Percentiles rank a stretch among this genome's conserved stretches.
Evolutionary conservation across 2,113 vertebrate species (phyloP).

Genomic region (Choloepus hoffmanni): DNA sequence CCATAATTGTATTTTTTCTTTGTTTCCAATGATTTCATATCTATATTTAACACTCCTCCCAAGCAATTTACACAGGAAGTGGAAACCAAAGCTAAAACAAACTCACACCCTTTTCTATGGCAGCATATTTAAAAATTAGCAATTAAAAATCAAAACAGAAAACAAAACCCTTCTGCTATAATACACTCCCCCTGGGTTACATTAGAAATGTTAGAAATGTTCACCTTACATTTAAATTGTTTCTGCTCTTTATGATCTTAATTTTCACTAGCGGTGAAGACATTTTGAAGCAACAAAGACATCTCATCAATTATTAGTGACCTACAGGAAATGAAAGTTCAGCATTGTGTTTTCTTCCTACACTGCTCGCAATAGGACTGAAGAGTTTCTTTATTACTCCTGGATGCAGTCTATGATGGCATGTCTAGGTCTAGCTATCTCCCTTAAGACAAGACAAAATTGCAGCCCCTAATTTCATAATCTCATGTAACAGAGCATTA

Average conservation of each 20-base stretch:
- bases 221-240: not conserved
- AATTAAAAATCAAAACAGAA: constrained; percentile 74
- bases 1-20: constrained; percentile 70
- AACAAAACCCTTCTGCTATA: constrained; percentile 25
- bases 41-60: constrained; percentile 78
- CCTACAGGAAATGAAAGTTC: constrained; percentile 30
- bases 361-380: not conserved
- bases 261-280: constrained; percentile 35
- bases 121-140: constrained; percentile 57
- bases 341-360: not conserved
- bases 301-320: constrained; percentile 35
- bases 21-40: constrained; percentile 68
- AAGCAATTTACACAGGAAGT: constrained; percentile 81
- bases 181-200: not conserved
- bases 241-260: constrained; percentile 36
- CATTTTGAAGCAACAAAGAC: constrained; percentile 39
- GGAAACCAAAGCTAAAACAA: not conserved
- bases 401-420: not conserved
- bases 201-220: constrained; percentile 35
- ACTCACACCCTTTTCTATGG: constrained; percentile 77
- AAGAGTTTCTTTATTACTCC: not conserved
- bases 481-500: not conserved
- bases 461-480: not conserved
- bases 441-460: not conserved
- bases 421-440: not conserved